These are phyloP conservation scores for Aphyosemion australe DNA, from an alignment of 2,113 vertebrate genomes.

Conservation along the genomic window DNA sequence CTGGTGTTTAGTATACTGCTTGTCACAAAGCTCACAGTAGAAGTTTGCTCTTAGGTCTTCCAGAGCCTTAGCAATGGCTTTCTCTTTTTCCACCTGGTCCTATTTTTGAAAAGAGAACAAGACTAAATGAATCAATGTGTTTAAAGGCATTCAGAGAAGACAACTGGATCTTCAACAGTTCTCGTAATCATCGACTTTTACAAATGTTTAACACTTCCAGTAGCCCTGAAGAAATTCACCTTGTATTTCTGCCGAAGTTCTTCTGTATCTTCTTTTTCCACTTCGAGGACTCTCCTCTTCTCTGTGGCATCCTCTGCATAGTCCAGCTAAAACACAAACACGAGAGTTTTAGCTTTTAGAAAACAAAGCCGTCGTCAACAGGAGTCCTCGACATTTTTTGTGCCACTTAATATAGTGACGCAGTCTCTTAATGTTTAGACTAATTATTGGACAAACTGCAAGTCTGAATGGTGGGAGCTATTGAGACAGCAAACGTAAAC, in stretches of 20 bases:
- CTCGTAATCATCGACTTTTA: background rate
- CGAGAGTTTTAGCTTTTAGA: background rate
- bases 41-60: slow-evolving; percentile 98
- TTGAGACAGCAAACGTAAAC: background rate
- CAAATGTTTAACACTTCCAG: background rate
- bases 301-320: slow-evolving; percentile 98
- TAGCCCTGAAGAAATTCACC: slow-evolving; percentile 66
- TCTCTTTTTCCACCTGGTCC: slow-evolving; percentile 98
- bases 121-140: background rate
- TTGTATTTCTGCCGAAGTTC: slow-evolving; percentile 98
- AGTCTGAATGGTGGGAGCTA: background rate
- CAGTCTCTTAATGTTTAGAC: background rate
- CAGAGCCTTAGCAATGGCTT: slow-evolving; percentile 96
- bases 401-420: background rate
- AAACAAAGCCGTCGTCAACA: background rate
- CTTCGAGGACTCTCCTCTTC: slow-evolving; percentile 93
- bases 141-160: background rate
- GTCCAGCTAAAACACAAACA: slow-evolving; percentile 83
- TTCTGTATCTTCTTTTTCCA: slow-evolving; percentile 98
- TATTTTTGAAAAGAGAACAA: slow-evolving; percentile 24
- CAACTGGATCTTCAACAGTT: background rate
- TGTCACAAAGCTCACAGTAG: slow-evolving; percentile 99
- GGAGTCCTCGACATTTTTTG: background rate
- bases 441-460: no score
- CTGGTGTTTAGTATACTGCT: slow-evolving; percentile 98